A percentile compares a stretch with the other conserved stretches of the same genome.
Evolutionary conservation across 2,113 vertebrate species (phyloP).

Genomic region (Prunella himalayana): DNA sequence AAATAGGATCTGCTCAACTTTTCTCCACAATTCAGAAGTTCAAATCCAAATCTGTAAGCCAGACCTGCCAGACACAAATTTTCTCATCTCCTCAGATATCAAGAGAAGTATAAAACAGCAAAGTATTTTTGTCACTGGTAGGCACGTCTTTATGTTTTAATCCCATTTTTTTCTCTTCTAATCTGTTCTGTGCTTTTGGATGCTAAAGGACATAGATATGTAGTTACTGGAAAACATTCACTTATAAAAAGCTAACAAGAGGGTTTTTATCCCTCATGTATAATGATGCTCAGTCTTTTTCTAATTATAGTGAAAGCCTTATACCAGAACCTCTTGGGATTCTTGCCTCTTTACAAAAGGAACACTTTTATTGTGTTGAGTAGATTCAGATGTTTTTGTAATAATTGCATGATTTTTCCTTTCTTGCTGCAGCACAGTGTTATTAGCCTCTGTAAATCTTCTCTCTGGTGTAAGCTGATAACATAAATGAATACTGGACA

Average conservation of each 20-base stretch:
- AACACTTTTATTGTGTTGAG: background rate
- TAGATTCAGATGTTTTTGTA: background rate
- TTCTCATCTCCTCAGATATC: background rate
- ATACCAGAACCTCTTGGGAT: background rate
- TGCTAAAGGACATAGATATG: background rate
- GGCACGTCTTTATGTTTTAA: background rate
- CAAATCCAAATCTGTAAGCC: background rate
- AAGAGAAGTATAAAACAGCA: background rate
- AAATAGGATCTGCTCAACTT: background rate
- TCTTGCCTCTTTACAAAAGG: background rate
- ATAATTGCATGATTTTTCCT: background rate
- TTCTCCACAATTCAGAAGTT: background rate
- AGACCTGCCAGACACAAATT: background rate
- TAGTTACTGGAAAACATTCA: background rate
- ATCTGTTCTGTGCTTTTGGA: background rate
- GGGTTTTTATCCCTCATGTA: background rate
- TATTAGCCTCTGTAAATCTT: background rate
- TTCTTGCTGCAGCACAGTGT: background rate
- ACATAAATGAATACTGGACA: background rate
- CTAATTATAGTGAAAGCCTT: background rate
- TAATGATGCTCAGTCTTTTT: background rate
- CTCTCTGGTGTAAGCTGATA: background rate
- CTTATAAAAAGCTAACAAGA: background rate
- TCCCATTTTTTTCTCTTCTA: background rate
- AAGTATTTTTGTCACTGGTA: background rate